Evolutionary conservation across 2,888 invertebrate species (phyloP), one percentile per base, ranked within the genome.

Genomic region (Branchipolynoe longqiensis): DNA sequence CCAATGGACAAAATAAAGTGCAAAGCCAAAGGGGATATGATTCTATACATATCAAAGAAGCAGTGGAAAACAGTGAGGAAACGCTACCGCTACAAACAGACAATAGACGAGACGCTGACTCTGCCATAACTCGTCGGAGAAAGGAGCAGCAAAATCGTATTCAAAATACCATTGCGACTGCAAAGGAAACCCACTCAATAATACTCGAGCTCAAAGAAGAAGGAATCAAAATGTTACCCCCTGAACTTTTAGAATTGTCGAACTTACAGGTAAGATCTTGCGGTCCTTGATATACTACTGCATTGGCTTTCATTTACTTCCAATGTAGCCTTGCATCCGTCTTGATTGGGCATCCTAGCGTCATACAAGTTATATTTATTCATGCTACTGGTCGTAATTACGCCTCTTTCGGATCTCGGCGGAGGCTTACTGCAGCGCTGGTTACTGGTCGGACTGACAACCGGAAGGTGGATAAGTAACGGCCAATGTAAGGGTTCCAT

Each of bases 191-290:
- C 25, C 73, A 48, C 18, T 25, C 33, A 22, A 64, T 58, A 2
- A 64, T 36, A 59, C 82, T 87, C 3, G 86, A 87, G 62, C 82
- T 87, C 41, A 82, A 74, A 41, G 40, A 73, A 8, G n/a, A 28
- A 73, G 82, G 74, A 25, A 38, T 87, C 6, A 56, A 40, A 58
- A 59, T 25, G n/a, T 82, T 87, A 14, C 86, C 87, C 0, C 28
- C 56, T 48, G 86, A 85, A 74, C 33, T 87, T 48, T 58, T 87
- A 3, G 82, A 84, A 14, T 62, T 87, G n/a, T 48, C 48, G 36
- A 69, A 85, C 31, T 28, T 87, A 40, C 81, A 87, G 84, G 87
- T 87, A 28, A 33, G 85, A 54, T n/a, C n/a, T n/a, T n/a, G n/a
- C n/a, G n/a, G 18, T 48, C 18, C 48, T 48, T 48, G 48, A 48